Evolutionary conservation across 2,797 vertebrate species (phyloP).

Genomic region (Serranus cabrilla): DNA sequence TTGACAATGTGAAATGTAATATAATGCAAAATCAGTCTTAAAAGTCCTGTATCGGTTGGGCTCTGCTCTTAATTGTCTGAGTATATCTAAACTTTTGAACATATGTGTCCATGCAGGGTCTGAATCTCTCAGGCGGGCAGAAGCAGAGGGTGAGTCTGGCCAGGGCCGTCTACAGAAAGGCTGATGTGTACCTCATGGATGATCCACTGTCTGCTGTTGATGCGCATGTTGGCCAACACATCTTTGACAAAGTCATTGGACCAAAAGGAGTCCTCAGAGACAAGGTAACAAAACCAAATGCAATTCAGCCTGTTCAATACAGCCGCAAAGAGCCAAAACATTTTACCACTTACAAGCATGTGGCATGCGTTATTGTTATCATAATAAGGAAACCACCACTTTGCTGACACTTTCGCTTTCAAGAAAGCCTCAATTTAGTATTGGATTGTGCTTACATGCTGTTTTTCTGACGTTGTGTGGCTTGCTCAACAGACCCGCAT

Average conservation of each 20-base stretch:
- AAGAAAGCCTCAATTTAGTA: slow-evolving; percentile 51
- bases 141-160: slow-evolving; percentile 92
- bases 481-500: slow-evolving; percentile 90
- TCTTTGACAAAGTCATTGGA: slow-evolving; percentile 95
- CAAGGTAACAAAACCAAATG: slow-evolving; percentile 82
- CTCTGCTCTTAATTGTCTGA: not conserved
- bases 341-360: slow-evolving; percentile 40
- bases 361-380: slow-evolving; percentile 51
- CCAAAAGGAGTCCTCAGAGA: slow-evolving; percentile 91
- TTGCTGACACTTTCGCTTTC: slow-evolving; percentile 58
- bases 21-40: no score
- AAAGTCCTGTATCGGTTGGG: no score
- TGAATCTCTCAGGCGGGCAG: slow-evolving; percentile 96
- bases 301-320: not conserved
- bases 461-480: slow-evolving; percentile 62
- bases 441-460: slow-evolving; percentile 56
- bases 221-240: slow-evolving; percentile 92
- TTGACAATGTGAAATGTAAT: no score
- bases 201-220: slow-evolving; percentile 96
- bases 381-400: slow-evolving; percentile 55
- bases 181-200: slow-evolving; percentile 93
- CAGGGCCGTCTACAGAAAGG: slow-evolving; percentile 93
- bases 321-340: slow-evolving; percentile 33
- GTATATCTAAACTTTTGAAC: not conserved
- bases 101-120: slow-evolving; percentile 84